Conservation (phyloP, 2,888 invertebrate species). For the Oscheius sp. region DNA sequence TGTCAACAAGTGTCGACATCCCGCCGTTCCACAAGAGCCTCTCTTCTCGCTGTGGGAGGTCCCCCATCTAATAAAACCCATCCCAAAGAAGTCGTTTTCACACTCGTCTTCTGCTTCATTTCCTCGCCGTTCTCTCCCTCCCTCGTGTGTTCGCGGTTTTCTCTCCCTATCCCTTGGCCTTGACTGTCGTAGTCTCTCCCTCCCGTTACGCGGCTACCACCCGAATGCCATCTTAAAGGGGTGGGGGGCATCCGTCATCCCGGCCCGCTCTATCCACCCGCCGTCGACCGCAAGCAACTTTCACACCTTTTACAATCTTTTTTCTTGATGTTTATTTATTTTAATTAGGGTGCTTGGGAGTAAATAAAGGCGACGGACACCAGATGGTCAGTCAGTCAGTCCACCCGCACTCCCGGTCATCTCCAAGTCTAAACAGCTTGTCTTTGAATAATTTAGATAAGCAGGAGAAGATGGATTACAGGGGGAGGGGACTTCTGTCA, state of each 20-base stretch:
- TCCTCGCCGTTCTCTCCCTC: not conserved
- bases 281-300: conserved; percentile 11
- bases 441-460: no score
- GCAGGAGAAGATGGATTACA: no score
- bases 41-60: not conserved
- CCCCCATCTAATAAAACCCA: not conserved
- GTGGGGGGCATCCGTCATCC: conserved; percentile 29
- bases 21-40: not conserved
- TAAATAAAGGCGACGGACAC: no score
- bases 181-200: not conserved
- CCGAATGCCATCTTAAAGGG: conserved; percentile 27
- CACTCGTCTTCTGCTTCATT: not conserved
- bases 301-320: conserved; percentile 28
- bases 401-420: no score
- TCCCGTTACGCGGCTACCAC: conserved; percentile 34
- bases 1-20: not conserved
- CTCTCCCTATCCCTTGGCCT: conserved; percentile 4
- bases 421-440: no score
- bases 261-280: not conserved
- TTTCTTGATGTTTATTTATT: not conserved
- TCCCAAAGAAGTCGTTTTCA: not conserved
- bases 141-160: not conserved
- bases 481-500: no score
- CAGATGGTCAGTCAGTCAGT: no score
- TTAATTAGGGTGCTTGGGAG: no score